Evolutionary conservation across 2,113 vertebrate genomes (phyloP).

Genomic region (Tricholaema leucomelas): DNA sequence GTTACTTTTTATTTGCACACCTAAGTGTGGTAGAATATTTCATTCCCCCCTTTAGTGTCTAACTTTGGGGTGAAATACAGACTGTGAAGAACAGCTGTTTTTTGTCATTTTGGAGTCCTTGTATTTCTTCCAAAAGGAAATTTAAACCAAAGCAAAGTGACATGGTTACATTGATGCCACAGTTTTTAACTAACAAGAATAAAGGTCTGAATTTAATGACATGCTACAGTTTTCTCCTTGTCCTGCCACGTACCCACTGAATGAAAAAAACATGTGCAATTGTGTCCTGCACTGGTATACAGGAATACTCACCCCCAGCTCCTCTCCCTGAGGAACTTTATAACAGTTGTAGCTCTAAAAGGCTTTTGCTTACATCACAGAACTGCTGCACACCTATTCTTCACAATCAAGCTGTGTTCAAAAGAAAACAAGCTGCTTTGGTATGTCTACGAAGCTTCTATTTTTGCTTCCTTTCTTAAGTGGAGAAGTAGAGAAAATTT

Average conservation of each 20-base stretch:
- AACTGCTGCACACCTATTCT: not conserved
- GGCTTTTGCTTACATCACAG: not conserved
- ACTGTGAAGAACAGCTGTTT: not conserved
- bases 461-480: not conserved
- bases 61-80: not conserved
- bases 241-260: fast-evolving
- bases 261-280: not conserved
- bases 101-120: not conserved
- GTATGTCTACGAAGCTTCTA: not conserved
- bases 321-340: not conserved
- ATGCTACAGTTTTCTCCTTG: not conserved
- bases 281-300: not conserved
- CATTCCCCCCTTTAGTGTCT: not conserved
- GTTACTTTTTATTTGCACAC: not conserved
- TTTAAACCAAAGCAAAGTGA: not conserved
- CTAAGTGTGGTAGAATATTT: not conserved
- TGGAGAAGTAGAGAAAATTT: not conserved
- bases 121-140: not conserved
- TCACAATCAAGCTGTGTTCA: not conserved
- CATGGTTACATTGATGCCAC: not conserved
- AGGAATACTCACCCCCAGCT: not conserved
- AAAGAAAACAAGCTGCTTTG: not conserved
- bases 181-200: not conserved
- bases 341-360: not conserved
- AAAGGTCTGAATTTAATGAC: not conserved